Evolutionary conservation across 2,113 vertebrate genomes (phyloP).

Genomic region (Prietella phreatophila): DNA sequence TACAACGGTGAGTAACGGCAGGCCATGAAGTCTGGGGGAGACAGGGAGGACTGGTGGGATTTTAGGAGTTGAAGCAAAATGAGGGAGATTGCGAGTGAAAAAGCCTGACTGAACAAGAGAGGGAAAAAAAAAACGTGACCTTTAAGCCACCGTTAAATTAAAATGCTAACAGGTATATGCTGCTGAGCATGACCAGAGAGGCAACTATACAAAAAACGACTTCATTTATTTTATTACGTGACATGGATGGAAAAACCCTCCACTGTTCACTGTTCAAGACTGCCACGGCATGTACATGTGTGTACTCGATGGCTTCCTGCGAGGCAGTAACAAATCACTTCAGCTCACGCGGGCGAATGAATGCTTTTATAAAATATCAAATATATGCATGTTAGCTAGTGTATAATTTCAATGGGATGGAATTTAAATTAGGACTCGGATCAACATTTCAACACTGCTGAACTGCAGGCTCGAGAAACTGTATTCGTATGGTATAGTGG

Average conservation of each 20-base stretch:
- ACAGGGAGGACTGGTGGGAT: not conserved
- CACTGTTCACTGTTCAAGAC: not conserved
- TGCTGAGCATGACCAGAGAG: constrained; percentile 14
- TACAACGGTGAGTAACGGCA: not conserved
- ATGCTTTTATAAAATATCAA: not conserved
- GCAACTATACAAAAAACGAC: constrained; percentile 20
- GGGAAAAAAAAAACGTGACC: not conserved
- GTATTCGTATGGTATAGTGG: not conserved
- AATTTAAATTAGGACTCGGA: not conserved
- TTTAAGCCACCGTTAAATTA: constrained; percentile 38
- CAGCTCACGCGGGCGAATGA: not conserved
- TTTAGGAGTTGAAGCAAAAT: not conserved
- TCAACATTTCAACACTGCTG: not conserved
- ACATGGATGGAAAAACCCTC: not conserved
- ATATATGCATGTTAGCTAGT: not conserved
- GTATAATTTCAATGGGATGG: not conserved
- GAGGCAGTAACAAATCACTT: not conserved
- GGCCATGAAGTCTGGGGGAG: not conserved
- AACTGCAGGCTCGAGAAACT: not conserved
- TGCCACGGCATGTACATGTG: not conserved
- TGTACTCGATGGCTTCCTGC: not conserved
- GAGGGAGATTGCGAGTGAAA: not conserved
- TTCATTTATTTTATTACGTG: constrained; percentile 36
- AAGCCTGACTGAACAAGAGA: not conserved
- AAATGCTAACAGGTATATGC: constrained; percentile 35